These are phyloP conservation scores for Formicarius rufipectus DNA, from an alignment of 2,113 vertebrate genomes.

Conservation along the genomic window DNA sequence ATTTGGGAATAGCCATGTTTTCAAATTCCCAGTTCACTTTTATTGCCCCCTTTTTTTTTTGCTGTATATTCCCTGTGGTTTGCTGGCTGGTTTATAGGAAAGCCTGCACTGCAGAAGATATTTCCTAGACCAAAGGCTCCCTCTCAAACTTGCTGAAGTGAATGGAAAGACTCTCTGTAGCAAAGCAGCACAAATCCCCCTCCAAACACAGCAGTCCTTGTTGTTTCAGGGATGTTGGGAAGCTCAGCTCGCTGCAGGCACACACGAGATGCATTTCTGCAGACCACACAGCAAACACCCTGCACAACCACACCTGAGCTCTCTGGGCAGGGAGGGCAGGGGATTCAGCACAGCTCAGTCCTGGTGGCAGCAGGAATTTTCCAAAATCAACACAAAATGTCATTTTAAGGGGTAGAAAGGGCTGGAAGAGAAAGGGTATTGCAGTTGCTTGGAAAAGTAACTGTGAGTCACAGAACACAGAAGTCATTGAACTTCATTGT, in stretches of 20 bases:
- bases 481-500: background rate
- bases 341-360: background rate
- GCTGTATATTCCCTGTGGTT: background rate
- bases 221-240: background rate
- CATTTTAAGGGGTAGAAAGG: background rate
- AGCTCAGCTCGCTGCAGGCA: background rate
- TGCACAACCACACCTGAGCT: background rate
- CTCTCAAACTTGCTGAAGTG: background rate
- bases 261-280: background rate
- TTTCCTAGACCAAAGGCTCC: background rate
- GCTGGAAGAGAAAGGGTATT: background rate
- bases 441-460: background rate
- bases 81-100: background rate
- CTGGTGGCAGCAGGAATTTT: background rate
- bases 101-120: background rate
- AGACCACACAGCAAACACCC: background rate
- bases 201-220: background rate
- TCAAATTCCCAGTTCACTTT: background rate
- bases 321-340: background rate
- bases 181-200: background rate
- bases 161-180: background rate
- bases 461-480: background rate
- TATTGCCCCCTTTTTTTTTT: background rate
- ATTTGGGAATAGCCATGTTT: background rate
- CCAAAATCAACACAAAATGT: background rate